Evolutionary conservation across 2,113 vertebrate species (phyloP).

Genomic region (Ameiurus melas): DNA sequence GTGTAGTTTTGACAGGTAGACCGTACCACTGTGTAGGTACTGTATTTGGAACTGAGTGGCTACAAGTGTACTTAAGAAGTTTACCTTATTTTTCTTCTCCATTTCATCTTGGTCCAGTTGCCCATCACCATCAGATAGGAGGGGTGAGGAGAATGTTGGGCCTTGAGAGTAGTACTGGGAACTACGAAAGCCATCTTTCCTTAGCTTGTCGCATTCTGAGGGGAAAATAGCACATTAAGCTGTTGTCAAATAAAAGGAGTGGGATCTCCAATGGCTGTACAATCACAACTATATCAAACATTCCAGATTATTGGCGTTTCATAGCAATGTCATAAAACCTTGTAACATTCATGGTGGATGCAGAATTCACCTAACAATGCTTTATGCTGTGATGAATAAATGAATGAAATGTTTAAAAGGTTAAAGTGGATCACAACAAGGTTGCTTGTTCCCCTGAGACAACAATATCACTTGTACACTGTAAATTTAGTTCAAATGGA

Average conservation of each 20-base stretch:
- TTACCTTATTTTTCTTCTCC: slow-evolving; percentile 81
- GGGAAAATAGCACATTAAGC: neutral
- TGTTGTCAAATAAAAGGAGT: neutral
- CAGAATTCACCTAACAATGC: neutral
- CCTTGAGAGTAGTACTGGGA: slow-evolving; percentile 81
- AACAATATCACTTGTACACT: neutral
- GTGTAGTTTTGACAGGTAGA: neutral
- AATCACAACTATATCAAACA: neutral
- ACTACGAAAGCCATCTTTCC: slow-evolving; percentile 80
- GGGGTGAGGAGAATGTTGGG: slow-evolving; percentile 72
- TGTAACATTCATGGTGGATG: neutral
- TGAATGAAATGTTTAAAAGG: neutral
- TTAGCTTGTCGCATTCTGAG: slow-evolving; percentile 83
- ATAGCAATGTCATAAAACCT: neutral
- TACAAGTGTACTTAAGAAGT: slow-evolving; percentile 5
- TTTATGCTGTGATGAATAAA: neutral
- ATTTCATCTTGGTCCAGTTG: slow-evolving; percentile 77
- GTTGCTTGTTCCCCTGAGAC: neutral
- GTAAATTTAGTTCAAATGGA: neutral
- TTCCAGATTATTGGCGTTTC: neutral
- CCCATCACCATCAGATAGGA: slow-evolving; percentile 71
- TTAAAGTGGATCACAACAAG: neutral
- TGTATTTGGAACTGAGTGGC: neutral
- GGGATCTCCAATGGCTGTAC: neutral
- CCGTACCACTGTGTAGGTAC: neutral